Base-by-base conservation (phyloP, 2,888 invertebrate genomes). In the Platycheirus albimanus region DNA sequence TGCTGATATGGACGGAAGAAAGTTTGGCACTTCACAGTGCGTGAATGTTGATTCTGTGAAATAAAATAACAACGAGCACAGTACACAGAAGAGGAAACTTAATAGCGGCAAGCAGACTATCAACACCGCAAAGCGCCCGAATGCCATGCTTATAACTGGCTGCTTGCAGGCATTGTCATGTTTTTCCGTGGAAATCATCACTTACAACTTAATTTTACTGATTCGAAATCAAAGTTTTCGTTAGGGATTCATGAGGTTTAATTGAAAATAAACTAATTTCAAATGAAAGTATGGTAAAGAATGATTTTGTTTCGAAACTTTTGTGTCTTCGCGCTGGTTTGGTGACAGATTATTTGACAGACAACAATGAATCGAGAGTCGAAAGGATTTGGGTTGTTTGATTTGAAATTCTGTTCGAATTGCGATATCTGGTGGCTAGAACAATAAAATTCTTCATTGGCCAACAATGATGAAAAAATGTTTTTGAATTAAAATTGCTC, bases 1-100 rank as follows among this genome's bases (percentile, higher is more conserved):
- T 7, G 98, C 97, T 41, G 98, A 98, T 88, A 98, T 95, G n/a
- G 98, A 98, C 30, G 98, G 98, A 86, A 99, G 93, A 87, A 96
- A 93, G 91, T 98, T 98, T 86, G 94, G 94, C 45, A 98, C 97
- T 92, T 96, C 92, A 88, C 98, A 98, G 90, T 98, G 97, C 1
- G 98, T 98, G 80, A 94, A 94, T 56, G 97, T 98, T 0, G 97
- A 94, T 83, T 93, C 93, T 88, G 96, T 95, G 89, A 97, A 97
- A 91, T 97, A 95, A 90, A 95, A 96, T 38, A 94, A 88, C 87
- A 98, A 92, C 6, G 97, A 97, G 93, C 96, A 94, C 24, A 94
- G 67, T 69, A 98, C 93, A 91, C 97, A 97, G 89, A 95, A 94
- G 58, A 95, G 88, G 88, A 98, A 96, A 47, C 95, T 95, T 86